These are phyloP conservation scores for Mus musculus DNA, from an alignment of 2,113 vertebrate genomes.

Conservation along the genomic window DNA sequence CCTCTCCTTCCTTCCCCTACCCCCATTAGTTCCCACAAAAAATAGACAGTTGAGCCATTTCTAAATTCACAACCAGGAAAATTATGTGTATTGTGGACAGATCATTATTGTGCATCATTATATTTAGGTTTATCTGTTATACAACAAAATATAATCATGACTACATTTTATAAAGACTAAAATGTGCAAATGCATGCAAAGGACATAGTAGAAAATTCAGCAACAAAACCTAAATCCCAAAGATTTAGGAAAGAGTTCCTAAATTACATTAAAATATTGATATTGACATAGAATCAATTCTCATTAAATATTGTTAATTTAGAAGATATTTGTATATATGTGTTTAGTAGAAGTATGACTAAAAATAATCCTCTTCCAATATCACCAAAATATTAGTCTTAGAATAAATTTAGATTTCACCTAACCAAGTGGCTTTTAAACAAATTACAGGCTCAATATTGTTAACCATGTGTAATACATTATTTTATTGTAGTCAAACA, in stretches of 20 bases:
- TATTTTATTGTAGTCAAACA: neutral
- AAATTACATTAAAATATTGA: neutral
- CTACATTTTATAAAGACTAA: neutral
- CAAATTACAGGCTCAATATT: neutral
- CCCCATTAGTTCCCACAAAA: neutral
- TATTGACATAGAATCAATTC: neutral
- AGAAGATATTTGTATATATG: neutral
- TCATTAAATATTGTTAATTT: neutral
- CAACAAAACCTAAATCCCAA: neutral
- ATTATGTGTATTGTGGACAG: neutral
- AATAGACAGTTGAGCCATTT: neutral
- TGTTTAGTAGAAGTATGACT: neutral
- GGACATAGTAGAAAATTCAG: neutral
- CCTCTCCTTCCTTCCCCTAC: too few species aligned
- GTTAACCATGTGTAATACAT: neutral
- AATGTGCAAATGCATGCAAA: neutral
- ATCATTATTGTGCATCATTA: neutral
- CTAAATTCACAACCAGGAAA: neutral
- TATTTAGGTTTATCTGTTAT: neutral
- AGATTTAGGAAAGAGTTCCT: neutral
- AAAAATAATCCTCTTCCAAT: neutral
- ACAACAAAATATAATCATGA: neutral
- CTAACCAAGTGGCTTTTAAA: neutral
- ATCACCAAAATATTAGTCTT: neutral
- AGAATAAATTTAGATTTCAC: neutral